Conservation (phyloP, 1,140 invertebrate genomes). For the Drosophila setifemur region DNA sequence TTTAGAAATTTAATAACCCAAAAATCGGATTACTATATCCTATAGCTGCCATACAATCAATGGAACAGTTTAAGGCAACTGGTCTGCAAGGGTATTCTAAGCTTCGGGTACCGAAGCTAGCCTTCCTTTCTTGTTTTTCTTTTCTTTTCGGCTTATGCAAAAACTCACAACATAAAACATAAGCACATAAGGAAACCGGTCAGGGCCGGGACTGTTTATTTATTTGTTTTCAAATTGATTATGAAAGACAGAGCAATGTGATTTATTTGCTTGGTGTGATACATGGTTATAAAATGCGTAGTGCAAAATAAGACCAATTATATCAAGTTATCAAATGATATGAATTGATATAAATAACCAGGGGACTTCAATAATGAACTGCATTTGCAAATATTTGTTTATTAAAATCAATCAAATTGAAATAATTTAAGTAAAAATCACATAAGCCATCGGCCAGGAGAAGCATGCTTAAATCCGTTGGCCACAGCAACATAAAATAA, state of each 20-base stretch:
- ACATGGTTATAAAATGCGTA: slow-evolving; percentile 16
- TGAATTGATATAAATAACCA: slow-evolving; percentile 13
- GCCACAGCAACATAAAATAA: slow-evolving; percentile 27
- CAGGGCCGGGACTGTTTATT: background rate
- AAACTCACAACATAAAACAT: slow-evolving; percentile 23
- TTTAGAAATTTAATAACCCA: no score
- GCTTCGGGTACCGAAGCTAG: no score
- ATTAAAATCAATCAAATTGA: slow-evolving; percentile 59
- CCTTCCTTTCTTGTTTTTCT: no score
- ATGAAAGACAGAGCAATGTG: no score
- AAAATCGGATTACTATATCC: no score
- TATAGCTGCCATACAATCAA: no score
- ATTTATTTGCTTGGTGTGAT: no score
- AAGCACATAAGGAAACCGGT: slow-evolving; percentile 36
- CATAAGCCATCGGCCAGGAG: slow-evolving; percentile 15
- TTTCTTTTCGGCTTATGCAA: slow-evolving; percentile 33
- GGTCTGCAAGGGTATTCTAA: no score
- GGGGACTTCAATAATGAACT: slow-evolving; percentile 40
- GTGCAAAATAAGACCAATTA: background rate
- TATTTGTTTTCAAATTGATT: slow-evolving; percentile 21
- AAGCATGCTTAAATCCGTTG: background rate
- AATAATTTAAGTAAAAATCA: slow-evolving; percentile 52
- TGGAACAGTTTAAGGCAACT: no score
- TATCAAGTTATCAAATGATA: no score
- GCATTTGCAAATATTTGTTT: slow-evolving; percentile 49